Evolutionary conservation across 1,140 invertebrate genomes (phyloP), one percentile per base, ranked within the genome.

Genomic region (Papilio dardanus): DNA sequence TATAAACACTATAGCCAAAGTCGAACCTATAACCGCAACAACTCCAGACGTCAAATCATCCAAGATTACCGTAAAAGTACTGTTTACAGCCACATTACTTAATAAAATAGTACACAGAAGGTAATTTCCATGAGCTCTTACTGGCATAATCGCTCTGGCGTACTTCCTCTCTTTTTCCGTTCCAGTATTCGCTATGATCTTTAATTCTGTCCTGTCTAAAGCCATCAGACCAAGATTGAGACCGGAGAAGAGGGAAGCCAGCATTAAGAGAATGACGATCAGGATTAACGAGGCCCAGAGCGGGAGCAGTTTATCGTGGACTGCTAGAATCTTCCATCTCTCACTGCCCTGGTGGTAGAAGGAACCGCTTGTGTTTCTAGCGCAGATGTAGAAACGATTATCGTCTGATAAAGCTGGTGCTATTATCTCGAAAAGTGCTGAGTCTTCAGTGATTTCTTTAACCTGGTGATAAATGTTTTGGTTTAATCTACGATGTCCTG

Each of bases 51-150:
- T 99, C 78, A 99, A 90, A 86, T 98, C 97, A 89, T 99, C 99
- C 90, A 99, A 93, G 40, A 99, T 94, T 86, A 99, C 99, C 1
- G 99, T 99, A 81, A 99, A 97, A 7, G 97, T 97, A 4, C 98
- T 99, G 94, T 99, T 99, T 16, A 99, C 99, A 79, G 99, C 95
- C n/a, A 99, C 99, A 93, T 99, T 99, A 78, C 98, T 99, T 68
- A 99, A 95, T 75, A 99, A 93, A 84, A 99, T 97, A 77, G 96
- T 97, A 93, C 99, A 99, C 8, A 99, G 94, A 16, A 99, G 94
- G 91, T 98, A 99, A 94, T 99, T 99, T 65, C 99, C 99, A 84
- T 98, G 96, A 81, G 97, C 95, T 75, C 98, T 93, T 2, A 99
- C 96, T 0, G 98, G 98, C 88, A 97, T 95, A 80, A 99, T 99